Percentiles rank a stretch among this genome's conserved stretches.
phyloP scores from a whole-genome alignment of 1,140 invertebrate genomes.

The Caerostris extrusa region DNA sequence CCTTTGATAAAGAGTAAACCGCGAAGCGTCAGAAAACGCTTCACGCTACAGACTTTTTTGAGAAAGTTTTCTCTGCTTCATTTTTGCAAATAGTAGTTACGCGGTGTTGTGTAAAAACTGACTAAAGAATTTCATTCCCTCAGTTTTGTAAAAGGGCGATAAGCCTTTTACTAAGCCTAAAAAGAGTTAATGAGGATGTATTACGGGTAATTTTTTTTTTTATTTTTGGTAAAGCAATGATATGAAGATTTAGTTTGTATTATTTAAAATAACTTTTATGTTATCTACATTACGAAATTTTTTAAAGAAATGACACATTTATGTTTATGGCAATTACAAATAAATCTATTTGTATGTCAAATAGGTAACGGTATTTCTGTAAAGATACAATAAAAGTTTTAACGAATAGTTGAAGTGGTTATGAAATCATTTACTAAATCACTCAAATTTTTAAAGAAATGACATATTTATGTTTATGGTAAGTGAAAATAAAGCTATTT shows the following conservation, averaged over 20 bases:
- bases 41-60: neutral
- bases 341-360: no score
- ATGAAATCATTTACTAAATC: no score
- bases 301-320: no score
- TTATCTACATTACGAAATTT: neutral
- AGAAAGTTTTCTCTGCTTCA: neutral
- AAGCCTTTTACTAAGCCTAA: neutral
- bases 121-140: neutral
- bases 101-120: neutral
- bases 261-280: neutral
- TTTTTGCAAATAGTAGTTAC: constrained; percentile 25
- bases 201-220: neutral
- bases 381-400: no score
- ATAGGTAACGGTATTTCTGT: no score
- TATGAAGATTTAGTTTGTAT: neutral
- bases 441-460: no score
- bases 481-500: no score
- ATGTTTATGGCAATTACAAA: no score
- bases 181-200: constrained; percentile 11
- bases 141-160: neutral
- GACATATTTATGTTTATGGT: no score
- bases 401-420: no score
- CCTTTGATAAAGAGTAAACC: constrained; percentile 32
- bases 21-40: neutral
- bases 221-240: neutral